Evolutionary conservation across 2,888 invertebrate species (phyloP).

Genomic region (Chymomyza amoena): DNA sequence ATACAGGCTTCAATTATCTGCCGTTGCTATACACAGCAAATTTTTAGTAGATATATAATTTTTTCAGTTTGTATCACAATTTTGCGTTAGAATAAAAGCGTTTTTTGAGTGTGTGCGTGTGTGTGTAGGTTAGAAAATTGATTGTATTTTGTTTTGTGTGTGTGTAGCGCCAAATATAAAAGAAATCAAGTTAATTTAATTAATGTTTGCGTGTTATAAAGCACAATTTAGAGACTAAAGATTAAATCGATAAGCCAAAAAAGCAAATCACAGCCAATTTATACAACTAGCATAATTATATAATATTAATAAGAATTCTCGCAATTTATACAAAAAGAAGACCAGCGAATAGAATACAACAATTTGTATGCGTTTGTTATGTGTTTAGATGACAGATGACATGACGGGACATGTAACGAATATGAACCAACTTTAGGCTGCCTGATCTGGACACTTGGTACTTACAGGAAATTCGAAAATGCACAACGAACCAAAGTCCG

Average conservation of each 20-base stretch:
- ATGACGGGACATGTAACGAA: slow-evolving; percentile 32
- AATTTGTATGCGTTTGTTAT: background rate
- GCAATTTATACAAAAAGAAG: slow-evolving; percentile 23
- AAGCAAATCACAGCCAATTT: slow-evolving; percentile 1
- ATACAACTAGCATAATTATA: slow-evolving; percentile 40
- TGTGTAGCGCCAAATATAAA: slow-evolving; percentile 56
- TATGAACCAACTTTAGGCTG: slow-evolving; percentile 14
- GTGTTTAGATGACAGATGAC: slow-evolving; percentile 25
- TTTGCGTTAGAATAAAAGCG: background rate
- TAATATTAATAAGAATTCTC: slow-evolving; percentile 25
- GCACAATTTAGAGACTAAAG: background rate
- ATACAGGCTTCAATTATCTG: slow-evolving; percentile 97
- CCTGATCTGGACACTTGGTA: slow-evolving; percentile 65
- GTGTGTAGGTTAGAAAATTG: slow-evolving; percentile 54
- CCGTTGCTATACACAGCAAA: slow-evolving; percentile 82
- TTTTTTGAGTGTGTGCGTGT: slow-evolving; percentile 40
- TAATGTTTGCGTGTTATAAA: slow-evolving; percentile 41
- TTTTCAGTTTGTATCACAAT: slow-evolving; percentile 15
- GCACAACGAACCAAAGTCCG: slow-evolving; percentile 48
- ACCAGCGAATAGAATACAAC: background rate
- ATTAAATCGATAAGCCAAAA: background rate
- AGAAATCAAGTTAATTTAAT: slow-evolving; percentile 55
- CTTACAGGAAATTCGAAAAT: slow-evolving; percentile 68
- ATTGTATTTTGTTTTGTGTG: slow-evolving; percentile 34
- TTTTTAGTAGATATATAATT: slow-evolving; percentile 63